Base-by-base conservation (phyloP, 2,797 vertebrate genomes). In the Lerista edwardsae region DNA sequence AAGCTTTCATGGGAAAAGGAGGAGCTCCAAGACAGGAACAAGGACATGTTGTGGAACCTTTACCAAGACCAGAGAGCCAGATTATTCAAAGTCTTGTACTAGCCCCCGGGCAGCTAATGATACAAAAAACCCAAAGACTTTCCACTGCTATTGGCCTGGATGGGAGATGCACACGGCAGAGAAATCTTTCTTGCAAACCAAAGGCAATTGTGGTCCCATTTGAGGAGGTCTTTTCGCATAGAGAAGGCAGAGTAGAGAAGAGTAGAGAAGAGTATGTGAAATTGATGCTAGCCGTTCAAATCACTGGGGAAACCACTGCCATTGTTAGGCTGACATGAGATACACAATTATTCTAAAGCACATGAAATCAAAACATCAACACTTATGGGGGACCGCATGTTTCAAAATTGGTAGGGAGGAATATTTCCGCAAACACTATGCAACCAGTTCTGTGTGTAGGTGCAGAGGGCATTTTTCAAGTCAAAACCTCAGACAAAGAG, bases 141-240 rank as follows among this genome's bases (percentile, higher is more conserved):
- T 5, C 47, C 57, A 62, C 29, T 76, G 29, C 19, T 27, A 29
- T 17, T 29, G 19, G 23, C 4, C 36, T 1, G 7, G 19, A 23
- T 29, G 25, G 47, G 36, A 62, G n/a, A 71, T n/a, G 8, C n/a
- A 51, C 44, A n/a, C 7, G 11, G 11, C 25, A 6, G 3, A 17
- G 44, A 27, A 9, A 19, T 57, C 23, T 73, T 55, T 27, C 47
- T 67, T 74, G 27, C 29, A 75, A n/a, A n/a, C 61, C 3, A 68
- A 21, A 3, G 41, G 3, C 23, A 51, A 8, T 15, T 25, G 41
- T 11, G 5, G 21, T 31, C 12, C 41, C n/a, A 31, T 47, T n/a
- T 34, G 3, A 23, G 21, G 2, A n/a, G 6, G 9, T 41, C 1
- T 17, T 3, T 6, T 29, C n/a, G 15, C n/a, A n/a, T n/a, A n/a